Conservation (phyloP, 2,888 invertebrate genomes). For the Athripsodes cinereus region DNA sequence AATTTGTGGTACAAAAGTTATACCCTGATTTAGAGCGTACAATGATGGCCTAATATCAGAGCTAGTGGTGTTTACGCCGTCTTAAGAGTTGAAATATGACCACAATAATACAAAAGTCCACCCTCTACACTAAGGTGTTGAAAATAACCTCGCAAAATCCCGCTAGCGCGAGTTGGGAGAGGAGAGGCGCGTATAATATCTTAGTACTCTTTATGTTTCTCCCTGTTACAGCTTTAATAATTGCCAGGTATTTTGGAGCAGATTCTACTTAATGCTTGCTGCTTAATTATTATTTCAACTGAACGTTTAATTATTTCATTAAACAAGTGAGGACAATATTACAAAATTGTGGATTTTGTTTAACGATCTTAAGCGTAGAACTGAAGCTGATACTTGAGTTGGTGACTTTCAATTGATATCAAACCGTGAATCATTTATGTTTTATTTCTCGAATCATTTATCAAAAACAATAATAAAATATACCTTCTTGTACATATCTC, state of each 20-base stretch:
- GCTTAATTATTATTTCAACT: conserved; percentile 10
- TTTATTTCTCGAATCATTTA: no score
- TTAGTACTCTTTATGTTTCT: background rate
- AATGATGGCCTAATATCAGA: conserved; percentile 25
- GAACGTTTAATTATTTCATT: conserved; percentile 1
- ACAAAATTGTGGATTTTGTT: background rate
- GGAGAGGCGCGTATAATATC: background rate
- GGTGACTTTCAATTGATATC: no score
- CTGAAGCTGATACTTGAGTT: no score
- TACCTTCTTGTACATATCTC: no score
- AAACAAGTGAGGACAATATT: background rate
- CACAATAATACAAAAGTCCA: conserved; percentile 26
- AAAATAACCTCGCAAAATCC: conserved; percentile 4
- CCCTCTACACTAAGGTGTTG: conserved; percentile 3
- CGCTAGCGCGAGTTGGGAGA: background rate
- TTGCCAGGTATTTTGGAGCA: conserved; percentile 8
- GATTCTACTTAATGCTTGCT: conserved; percentile 5
- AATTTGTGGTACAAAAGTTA: no score
- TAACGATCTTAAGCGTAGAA: background rate
- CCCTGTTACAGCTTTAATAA: conserved; percentile 12
- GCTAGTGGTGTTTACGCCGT: conserved; percentile 17
- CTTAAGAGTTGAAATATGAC: conserved; percentile 26
- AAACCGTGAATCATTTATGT: no score
- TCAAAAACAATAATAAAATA: no score
- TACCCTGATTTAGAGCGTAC: conserved; percentile 21